phyloP scores from a whole-genome alignment of 2,888 invertebrate genomes.

The Teleiodes luculella region DNA sequence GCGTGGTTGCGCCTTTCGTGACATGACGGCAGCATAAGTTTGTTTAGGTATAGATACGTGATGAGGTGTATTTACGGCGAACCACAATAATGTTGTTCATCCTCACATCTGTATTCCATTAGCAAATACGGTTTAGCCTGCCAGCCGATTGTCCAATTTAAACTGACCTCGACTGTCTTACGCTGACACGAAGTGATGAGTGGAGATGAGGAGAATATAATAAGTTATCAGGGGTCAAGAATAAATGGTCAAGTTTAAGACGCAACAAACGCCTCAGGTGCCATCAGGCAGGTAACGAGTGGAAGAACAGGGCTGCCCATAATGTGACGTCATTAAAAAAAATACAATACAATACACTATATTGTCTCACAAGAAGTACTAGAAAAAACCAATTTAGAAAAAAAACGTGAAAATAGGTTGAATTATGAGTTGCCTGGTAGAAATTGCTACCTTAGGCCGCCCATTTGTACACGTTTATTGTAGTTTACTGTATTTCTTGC shows the following conservation, averaged over 20 bases:
- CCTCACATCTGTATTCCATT: slow-evolving; percentile 73
- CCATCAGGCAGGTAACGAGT: slow-evolving; percentile 61
- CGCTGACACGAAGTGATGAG: slow-evolving; percentile 39
- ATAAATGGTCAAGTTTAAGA: slow-evolving; percentile 57
- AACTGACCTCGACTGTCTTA: slow-evolving; percentile 35
- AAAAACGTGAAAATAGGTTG: too few relatives aligned
- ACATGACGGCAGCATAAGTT: neutral
- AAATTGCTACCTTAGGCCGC: too few relatives aligned
- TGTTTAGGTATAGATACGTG: slow-evolving; percentile 16
- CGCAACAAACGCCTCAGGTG: slow-evolving; percentile 71
- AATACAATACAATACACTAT: too few relatives aligned
- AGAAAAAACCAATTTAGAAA: too few relatives aligned
- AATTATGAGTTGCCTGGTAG: too few relatives aligned
- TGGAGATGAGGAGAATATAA: slow-evolving; percentile 43
- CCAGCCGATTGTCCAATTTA: slow-evolving; percentile 46
- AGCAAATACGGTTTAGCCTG: slow-evolving; percentile 67
- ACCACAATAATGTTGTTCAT: slow-evolving; percentile 64
- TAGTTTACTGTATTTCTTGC: too few relatives aligned
- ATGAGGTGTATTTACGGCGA: slow-evolving; percentile 49
- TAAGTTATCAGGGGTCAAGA: slow-evolving; percentile 61
- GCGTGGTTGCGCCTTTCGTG: too few relatives aligned
- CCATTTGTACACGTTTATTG: too few relatives aligned
- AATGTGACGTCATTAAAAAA: neutral
- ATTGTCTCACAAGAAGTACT: too few relatives aligned
- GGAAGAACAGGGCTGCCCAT: slow-evolving; percentile 42